These are phyloP conservation scores for Spialia ferax DNA, from an alignment of 2,888 invertebrate genomes.

Conservation along the genomic window DNA sequence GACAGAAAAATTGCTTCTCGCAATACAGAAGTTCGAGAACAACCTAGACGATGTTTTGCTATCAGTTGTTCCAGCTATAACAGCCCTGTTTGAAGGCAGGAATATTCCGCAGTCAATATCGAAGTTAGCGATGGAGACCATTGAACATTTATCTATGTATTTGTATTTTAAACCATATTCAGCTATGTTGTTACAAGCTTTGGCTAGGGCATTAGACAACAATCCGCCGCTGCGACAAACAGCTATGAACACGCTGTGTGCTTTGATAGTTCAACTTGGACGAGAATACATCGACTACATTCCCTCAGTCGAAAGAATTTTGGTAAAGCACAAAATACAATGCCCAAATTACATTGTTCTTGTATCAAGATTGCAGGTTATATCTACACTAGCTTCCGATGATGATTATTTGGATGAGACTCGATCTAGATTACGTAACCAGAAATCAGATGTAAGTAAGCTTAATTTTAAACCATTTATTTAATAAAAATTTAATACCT, in stretches of 20 bases:
- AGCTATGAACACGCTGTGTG: slow-evolving; percentile 97
- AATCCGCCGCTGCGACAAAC: slow-evolving; percentile 91
- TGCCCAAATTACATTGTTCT: slow-evolving; percentile 93
- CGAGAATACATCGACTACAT: slow-evolving; percentile 97
- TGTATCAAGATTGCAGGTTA: slow-evolving; percentile 90
- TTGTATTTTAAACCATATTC: slow-evolving; percentile 97
- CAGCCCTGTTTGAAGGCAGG: slow-evolving; percentile 94
- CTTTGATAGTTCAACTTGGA: slow-evolving; percentile 95
- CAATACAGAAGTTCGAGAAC: slow-evolving; percentile 97
- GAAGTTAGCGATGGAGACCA: slow-evolving; percentile 92
- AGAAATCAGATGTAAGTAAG: slow-evolving; percentile 89
- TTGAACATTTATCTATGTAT: slow-evolving; percentile 95
- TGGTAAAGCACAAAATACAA: slow-evolving; percentile 93
- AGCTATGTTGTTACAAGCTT: slow-evolving; percentile 96
- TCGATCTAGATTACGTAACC: slow-evolving; percentile 88
- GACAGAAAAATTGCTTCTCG: slow-evolving; percentile 93
- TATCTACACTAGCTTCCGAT: slow-evolving; percentile 92
- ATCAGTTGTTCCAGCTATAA: slow-evolving; percentile 97
- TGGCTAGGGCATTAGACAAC: slow-evolving; percentile 94
- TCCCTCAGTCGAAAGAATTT: slow-evolving; percentile 95
- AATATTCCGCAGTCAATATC: slow-evolving; percentile 93
- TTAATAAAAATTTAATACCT: no score
- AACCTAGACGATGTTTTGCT: slow-evolving; percentile 98
- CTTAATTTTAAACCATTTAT: background rate
- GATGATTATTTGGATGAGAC: slow-evolving; percentile 90